A percentile compares a stretch with the other conserved stretches of the same genome.
phyloP scores from a whole-genome alignment of 2,888 invertebrate genomes.

The Brachyptera risi region DNA sequence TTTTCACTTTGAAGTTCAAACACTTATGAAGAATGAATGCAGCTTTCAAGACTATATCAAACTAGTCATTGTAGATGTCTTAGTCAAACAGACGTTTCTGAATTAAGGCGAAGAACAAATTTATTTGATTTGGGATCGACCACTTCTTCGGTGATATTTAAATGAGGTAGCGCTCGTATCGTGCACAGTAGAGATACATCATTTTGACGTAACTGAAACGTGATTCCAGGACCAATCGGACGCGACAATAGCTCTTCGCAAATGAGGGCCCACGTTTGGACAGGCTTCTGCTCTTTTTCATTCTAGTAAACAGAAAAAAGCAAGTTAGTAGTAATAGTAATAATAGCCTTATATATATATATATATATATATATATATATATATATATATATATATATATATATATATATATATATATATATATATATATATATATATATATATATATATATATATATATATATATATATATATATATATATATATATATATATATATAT shows the following conservation, averaged over 20 bases:
- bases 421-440: too few species aligned
- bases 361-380: too few species aligned
- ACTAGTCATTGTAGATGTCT: not conserved
- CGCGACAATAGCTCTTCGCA: slow-evolving; percentile 89
- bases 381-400: too few species aligned
- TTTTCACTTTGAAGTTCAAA: too few species aligned
- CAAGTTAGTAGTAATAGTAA: too few species aligned
- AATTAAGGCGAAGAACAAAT: slow-evolving; percentile 89
- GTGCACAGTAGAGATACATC: slow-evolving; percentile 89
- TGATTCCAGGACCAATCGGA: slow-evolving; percentile 74
- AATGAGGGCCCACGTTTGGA: slow-evolving; percentile 95
- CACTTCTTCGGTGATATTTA: slow-evolving; percentile 92
- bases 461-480: too few species aligned
- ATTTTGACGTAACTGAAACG: slow-evolving; percentile 89
- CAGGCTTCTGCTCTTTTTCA: slow-evolving; percentile 70
- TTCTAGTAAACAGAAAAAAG: slow-evolving; percentile 51
- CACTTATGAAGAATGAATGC: too few species aligned
- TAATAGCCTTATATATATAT: too few species aligned
- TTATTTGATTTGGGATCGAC: slow-evolving; percentile 94
- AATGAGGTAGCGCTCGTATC: slow-evolving; percentile 83
- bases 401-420: too few species aligned
- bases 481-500: too few species aligned
- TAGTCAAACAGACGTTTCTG: slow-evolving; percentile 94
- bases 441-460: too few species aligned
- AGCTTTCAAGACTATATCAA: not conserved